phyloP scores from a whole-genome alignment of 2,888 invertebrate species.

The Epistrophe eligans region DNA sequence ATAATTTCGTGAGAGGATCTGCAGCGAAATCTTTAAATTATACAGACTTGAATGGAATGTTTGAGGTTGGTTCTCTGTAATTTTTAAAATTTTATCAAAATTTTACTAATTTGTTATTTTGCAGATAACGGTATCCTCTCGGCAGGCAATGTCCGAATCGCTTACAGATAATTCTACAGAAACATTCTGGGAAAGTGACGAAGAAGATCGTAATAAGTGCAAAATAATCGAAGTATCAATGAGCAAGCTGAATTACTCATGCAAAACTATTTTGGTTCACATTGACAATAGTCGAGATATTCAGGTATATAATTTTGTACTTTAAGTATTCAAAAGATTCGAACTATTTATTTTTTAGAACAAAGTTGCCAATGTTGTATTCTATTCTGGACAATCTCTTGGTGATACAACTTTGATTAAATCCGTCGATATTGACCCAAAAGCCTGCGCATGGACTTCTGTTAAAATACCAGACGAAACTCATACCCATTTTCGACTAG shows the following conservation, averaged over 20 bases:
- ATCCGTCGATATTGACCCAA: conserved; percentile 93
- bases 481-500: conserved; percentile 89
- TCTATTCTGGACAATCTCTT: conserved; percentile 91
- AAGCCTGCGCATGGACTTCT: conserved; percentile 95
- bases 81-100: background rate
- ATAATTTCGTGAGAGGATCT: conserved; percentile 79
- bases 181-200: conserved; percentile 99
- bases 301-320: conserved; percentile 86
- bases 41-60: conserved; percentile 83
- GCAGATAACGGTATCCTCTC: conserved; percentile 94
- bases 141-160: conserved; percentile 96
- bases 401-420: conserved; percentile 93
- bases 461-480: conserved; percentile 89
- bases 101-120: background rate
- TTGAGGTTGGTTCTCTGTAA: conserved; percentile 79
- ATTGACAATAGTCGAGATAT: conserved; percentile 97
- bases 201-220: conserved; percentile 96
- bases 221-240: conserved; percentile 91
- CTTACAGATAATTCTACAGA: conserved; percentile 97
- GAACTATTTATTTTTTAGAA: conserved; percentile 86
- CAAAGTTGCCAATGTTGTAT: conserved; percentile 93
- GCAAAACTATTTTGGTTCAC: conserved; percentile 90
- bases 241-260: conserved; percentile 85
- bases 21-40: conserved; percentile 81
- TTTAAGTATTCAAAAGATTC: background rate